Evolutionary conservation across 2,888 invertebrate species (phyloP).

Genomic region (Trissonchulus latispiculum): DNA sequence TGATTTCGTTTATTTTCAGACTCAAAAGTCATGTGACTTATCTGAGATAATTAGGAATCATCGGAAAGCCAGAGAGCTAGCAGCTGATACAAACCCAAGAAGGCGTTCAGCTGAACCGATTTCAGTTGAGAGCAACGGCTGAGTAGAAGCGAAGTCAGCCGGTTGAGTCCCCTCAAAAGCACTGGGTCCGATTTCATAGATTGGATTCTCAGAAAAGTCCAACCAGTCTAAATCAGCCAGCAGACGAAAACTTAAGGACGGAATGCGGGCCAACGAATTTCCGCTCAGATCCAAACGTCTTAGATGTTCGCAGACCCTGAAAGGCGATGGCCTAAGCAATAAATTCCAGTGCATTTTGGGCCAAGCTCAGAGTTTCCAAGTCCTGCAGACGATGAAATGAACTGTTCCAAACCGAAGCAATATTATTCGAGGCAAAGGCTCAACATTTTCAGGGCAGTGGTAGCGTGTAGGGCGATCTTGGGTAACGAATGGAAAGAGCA

Average conservation of each 20-base stretch:
- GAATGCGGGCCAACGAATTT: conserved; percentile 18
- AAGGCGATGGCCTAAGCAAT: conserved; percentile 20
- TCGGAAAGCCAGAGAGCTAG: conserved; percentile 14
- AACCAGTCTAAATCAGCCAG: conserved; percentile 20
- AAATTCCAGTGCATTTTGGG: conserved; percentile 6
- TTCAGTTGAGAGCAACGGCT: conserved; percentile 12
- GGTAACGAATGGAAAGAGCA: not conserved
- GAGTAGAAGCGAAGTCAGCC: conserved; percentile 13
- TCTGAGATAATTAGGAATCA: conserved; percentile 12
- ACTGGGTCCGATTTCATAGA: conserved; percentile 20
- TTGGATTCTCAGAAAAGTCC: conserved; percentile 15
- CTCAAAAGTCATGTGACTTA: conserved; percentile 21
- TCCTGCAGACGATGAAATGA: conserved; percentile 12
- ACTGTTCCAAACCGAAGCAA: conserved; percentile 13
- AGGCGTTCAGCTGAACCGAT: conserved; percentile 22
- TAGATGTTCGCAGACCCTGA: conserved; percentile 16
- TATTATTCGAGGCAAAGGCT: conserved; percentile 17
- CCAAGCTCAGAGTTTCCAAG: conserved; percentile 17
- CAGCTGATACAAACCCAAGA: conserved; percentile 19
- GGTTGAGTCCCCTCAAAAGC: conserved; percentile 22
- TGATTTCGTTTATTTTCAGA: not conserved
- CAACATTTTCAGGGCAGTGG: not conserved
- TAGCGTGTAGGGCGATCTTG: conserved; percentile 16
- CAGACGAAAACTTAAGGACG: conserved; percentile 18
- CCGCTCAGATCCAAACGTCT: conserved; percentile 8